Evolutionary conservation across 2,888 invertebrate genomes (phyloP), one percentile per base, ranked within the genome.

Genomic region (Leptinotarsa haldemani): DNA sequence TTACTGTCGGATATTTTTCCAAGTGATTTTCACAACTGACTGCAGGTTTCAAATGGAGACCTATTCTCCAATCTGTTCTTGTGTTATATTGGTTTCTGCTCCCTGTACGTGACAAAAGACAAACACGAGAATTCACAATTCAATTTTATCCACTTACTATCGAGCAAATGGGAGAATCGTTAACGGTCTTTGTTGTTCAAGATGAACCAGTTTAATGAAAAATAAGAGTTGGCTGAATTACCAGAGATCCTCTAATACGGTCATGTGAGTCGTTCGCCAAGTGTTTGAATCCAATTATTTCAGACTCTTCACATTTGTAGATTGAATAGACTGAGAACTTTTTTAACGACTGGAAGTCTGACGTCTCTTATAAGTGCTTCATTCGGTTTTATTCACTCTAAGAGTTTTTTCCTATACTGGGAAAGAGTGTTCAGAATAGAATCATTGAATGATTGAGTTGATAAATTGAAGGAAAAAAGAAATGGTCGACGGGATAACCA

Each of bases 71-170:
- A 52, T 52, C 7, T 18, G 12, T 18, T 18, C 18, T 9, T 40
- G 1, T 52, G 18, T 52, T 18, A 22, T 15, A 56, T 13, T 22
- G 22, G 56, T 56, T 56, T 13, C 20, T 22, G 22, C 22, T 56
- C 56, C 20, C 22, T 15, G 56, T 56, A 56, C 56, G 56, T 56
- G 56, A 56, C 22, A 56, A 22, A 22, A 56, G 20, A 56, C 22
- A 22, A 56, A 20, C 56, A 16, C 18, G 20, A 22, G 22, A 22
- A 56, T 13, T 56, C 13, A 7, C 20, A 22, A 56, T 56, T 56
- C 18, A 22, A 7, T 56, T 56, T 56, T 22, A 56, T 56, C 22
- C 9, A 15, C 25, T 18, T 22, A 20, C 22, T 15, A 4, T 15
- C 4, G 20, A 22, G 56, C 20, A 12, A 56, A 56, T 56, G 56